Base-by-base conservation (phyloP, 2,797 vertebrate species). In the Enteromius viviparus region DNA sequence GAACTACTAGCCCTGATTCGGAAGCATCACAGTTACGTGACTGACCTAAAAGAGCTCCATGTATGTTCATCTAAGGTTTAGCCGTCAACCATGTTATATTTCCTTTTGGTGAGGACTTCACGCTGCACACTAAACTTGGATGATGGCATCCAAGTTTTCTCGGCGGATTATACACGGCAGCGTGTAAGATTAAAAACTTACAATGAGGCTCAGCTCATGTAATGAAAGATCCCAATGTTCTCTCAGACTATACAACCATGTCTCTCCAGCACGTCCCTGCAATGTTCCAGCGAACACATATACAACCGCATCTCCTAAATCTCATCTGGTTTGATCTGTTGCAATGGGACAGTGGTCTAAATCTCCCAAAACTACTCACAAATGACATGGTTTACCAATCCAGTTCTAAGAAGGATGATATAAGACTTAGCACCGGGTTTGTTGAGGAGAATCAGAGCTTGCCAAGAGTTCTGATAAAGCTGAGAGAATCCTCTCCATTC, bases 391-490 rank as follows among this genome's bases (percentile, higher is more conserved):
- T 69, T 92, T 91, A 92, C 91, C 92, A 93, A 94, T 94, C 92
- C 90, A 91, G 92, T 93, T 93, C 92, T 92, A 91, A 92, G 92
- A 92, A 90, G 92, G 92, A 91, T 93, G 92, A 90, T 90, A 78
- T 78, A 71, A 78, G 82, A 62, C 82, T 83, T 78, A 78, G 75
- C 26, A 4, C 42, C 1, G 74, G 66, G 92, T 90, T 89, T 90
- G 90, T 92, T 92, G 90, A 94, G 89, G 89, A 91, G 91, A 86
- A 86, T 88, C 81, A 87, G 84, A 87, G 92, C 91, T 91, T 94
- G 93, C 93, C 93, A 94, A 93, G 90, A 92, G 92, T 92, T 92
- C 91, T 92, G 94, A 93, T 93, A 92, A 92, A 85, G 82, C 37
- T 60, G 71, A 45, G 60, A 84, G 75, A 81, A 81, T 81, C 78